A percentile compares a stretch with the other conserved stretches of the same genome.
These are phyloP conservation scores for Ecliptopera silaceata DNA, from an alignment of 2,888 invertebrate genomes.

Conservation along the genomic window DNA sequence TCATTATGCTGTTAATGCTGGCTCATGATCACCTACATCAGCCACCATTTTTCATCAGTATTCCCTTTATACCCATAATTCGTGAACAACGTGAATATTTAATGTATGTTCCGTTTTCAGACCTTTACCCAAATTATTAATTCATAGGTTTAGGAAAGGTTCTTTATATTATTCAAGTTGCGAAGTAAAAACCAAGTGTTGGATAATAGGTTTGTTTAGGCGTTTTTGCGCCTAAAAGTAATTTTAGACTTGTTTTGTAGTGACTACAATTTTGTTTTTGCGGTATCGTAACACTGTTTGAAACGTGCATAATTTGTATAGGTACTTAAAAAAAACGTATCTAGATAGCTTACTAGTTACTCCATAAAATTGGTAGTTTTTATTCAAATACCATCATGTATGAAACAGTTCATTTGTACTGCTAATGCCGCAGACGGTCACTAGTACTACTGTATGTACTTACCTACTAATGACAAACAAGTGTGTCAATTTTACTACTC, in stretches of 20 bases:
- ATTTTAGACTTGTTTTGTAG: not conserved
- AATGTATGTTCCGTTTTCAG: not conserved
- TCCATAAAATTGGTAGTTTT: no score
- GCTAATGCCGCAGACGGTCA: no score
- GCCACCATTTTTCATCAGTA: no score
- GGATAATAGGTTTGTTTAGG: conserved; percentile 3
- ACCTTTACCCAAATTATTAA: conserved; percentile 12
- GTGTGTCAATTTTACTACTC: no score
- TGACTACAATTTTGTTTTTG: conserved; percentile 17
- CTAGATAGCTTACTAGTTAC: not conserved
- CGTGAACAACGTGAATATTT: not conserved
- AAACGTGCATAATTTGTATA: not conserved
- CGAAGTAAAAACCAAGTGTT: conserved; percentile 6
- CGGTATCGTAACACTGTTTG: not conserved
- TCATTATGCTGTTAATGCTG: no score
- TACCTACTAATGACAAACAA: no score
- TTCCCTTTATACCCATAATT: no score
- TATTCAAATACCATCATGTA: no score
- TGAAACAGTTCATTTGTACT: no score
- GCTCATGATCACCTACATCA: no score
- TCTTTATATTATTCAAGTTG: conserved; percentile 17
- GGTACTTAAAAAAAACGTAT: not conserved
- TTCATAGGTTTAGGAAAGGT: conserved; percentile 9
- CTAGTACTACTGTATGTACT: no score
- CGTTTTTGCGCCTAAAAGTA: not conserved